A percentile compares a stretch with the other conserved stretches of the same genome.
These are phyloP conservation scores for Andrena fulva DNA, from an alignment of 2,888 invertebrate species.

Conservation along the genomic window DNA sequence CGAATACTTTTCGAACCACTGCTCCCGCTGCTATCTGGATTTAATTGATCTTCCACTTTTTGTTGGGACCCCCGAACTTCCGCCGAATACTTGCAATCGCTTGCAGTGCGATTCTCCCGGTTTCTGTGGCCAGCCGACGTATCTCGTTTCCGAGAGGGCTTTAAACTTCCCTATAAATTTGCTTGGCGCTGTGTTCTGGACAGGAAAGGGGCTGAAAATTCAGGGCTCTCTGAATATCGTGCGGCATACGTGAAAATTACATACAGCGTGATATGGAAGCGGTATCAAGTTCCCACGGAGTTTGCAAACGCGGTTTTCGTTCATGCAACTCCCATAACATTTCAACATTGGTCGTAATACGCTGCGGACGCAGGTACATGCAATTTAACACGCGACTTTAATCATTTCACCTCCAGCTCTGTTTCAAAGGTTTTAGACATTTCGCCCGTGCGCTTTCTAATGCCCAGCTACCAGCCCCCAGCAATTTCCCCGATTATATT, in stretches of 20 bases:
- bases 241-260: neutral
- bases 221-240: no score
- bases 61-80: neutral
- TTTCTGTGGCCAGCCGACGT: neutral
- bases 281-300: neutral
- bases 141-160: neutral
- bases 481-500: neutral
- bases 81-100: neutral
- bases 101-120: neutral
- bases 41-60: slow-evolving; percentile 23
- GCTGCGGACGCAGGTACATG: neutral
- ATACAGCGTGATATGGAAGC: no score
- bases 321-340: neutral
- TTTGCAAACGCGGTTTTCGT: slow-evolving; percentile 29
- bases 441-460: neutral
- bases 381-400: neutral
- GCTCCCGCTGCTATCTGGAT: neutral
- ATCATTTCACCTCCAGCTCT: no score
- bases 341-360: neutral
- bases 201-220: no score
- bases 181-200: no score
- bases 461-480: neutral
- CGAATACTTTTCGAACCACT: slow-evolving; percentile 12
- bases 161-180: neutral
- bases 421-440: neutral